Percentiles rank a stretch among this genome's conserved stretches.
Evolutionary conservation across 2,888 invertebrate genomes (phyloP).

Genomic region (Macrophya annulata): DNA sequence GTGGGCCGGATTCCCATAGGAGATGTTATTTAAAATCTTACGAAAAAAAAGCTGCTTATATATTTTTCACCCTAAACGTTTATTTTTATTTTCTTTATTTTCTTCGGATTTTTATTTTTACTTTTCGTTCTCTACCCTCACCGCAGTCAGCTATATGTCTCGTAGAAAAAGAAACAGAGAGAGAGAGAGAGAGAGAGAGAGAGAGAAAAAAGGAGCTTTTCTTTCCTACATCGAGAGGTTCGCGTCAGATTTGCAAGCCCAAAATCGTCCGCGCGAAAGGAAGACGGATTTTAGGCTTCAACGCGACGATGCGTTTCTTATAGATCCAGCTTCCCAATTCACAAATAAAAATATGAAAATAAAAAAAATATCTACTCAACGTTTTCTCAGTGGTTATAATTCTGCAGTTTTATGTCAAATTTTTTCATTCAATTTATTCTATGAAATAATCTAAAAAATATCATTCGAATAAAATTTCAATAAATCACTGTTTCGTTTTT

Average conservation of each 20-base stretch:
- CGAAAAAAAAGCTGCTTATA: slow-evolving; percentile 77
- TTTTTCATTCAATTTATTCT: not conserved
- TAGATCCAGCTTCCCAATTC: not conserved
- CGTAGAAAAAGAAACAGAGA: slow-evolving; percentile 55
- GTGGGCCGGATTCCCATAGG: slow-evolving; percentile 68
- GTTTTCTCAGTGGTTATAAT: slow-evolving; percentile 26
- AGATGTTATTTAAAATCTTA: slow-evolving; percentile 73
- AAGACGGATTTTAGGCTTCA: slow-evolving; percentile 51
- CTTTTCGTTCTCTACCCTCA: slow-evolving; percentile 60
- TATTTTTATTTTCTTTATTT: slow-evolving; percentile 59
- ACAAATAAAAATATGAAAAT: not conserved
- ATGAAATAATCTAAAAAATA: not conserved
- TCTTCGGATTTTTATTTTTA: slow-evolving; percentile 60
- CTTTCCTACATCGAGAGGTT: slow-evolving; percentile 62
- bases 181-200: too few species aligned
- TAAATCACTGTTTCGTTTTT: not conserved
- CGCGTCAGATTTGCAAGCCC: slow-evolving; percentile 52
- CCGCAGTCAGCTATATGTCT: slow-evolving; percentile 61
- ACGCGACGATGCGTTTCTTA: slow-evolving; percentile 49
- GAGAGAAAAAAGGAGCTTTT: slow-evolving; percentile 60
- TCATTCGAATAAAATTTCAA: not conserved
- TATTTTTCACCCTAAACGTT: slow-evolving; percentile 55
- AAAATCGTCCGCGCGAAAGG: slow-evolving; percentile 41
- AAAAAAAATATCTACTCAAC: slow-evolving; percentile 1
- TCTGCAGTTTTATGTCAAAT: slow-evolving; percentile 8